phyloP scores from a whole-genome alignment of 1,140 invertebrate species.

The Drosophila sechellia region DNA sequence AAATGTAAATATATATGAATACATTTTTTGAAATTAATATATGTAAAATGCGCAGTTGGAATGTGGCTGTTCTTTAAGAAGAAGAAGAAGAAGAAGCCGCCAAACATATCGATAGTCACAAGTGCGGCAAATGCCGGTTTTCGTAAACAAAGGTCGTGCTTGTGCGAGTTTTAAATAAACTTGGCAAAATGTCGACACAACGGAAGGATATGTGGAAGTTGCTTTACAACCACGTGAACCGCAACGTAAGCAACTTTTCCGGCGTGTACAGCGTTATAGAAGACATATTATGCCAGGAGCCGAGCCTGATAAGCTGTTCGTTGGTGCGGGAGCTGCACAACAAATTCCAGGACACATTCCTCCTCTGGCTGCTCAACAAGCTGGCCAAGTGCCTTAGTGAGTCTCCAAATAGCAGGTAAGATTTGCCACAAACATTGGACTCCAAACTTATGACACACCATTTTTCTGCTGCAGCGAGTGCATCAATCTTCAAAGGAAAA shows the following conservation, averaged over 20 bases:
- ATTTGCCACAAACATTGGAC: too few species aligned
- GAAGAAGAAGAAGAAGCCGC: not conserved
- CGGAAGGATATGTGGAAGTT: constrained; percentile 80
- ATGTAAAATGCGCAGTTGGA: not conserved
- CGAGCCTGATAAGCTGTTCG: constrained; percentile 73
- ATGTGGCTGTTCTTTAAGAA: not conserved
- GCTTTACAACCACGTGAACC: constrained; percentile 69
- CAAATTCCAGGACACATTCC: constrained; percentile 71
- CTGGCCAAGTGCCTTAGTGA: constrained; percentile 51
- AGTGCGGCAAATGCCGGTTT: not conserved
- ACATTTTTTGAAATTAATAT: not conserved
- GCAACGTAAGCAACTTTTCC: constrained; percentile 54
- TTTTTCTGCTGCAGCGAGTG: constrained; percentile 31
- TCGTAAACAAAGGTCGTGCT: constrained; percentile 1
- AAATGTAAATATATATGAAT: too few species aligned
- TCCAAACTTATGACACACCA: not conserved
- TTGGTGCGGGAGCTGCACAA: constrained; percentile 49
- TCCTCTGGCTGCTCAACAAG: constrained; percentile 75
- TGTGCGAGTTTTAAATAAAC: not conserved
- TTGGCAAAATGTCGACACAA: constrained; percentile 57
- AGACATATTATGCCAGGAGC: constrained; percentile 75
- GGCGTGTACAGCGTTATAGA: constrained; percentile 72
- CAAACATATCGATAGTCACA: not conserved
- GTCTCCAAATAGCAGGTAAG: constrained; percentile 43
- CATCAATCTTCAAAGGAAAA: constrained; percentile 64